A percentile compares a stretch with the other conserved stretches of the same genome.
Evolutionary conservation across 2,888 invertebrate genomes (phyloP).

Genomic region (Abrostola triplasia): DNA sequence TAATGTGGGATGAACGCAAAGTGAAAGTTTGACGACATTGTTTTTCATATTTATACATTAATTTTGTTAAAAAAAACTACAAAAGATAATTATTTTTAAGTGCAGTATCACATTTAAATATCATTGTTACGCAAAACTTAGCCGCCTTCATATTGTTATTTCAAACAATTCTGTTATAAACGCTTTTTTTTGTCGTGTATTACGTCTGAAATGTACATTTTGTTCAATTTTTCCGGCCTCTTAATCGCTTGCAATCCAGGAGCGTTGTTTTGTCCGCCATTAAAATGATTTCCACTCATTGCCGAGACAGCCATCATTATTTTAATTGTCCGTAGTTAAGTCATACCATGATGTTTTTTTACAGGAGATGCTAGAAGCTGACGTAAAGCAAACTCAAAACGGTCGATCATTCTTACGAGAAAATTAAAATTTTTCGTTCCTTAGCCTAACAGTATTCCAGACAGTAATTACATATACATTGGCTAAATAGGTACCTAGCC

Average conservation of each 20-base stretch:
- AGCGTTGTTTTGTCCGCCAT: slow-evolving; percentile 42
- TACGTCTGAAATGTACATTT: slow-evolving; percentile 9
- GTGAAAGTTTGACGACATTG: slow-evolving; percentile 73
- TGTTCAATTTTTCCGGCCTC: slow-evolving; percentile 5
- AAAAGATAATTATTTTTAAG: slow-evolving; percentile 49
- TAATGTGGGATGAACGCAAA: slow-evolving; percentile 63
- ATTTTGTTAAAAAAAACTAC: slow-evolving; percentile 21
- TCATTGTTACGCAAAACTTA: slow-evolving; percentile 21
- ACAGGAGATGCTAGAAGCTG: slow-evolving; percentile 40
- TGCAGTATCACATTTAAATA: slow-evolving; percentile 8
- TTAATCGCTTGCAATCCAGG: slow-evolving; percentile 14
- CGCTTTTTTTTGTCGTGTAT: slow-evolving; percentile 1
- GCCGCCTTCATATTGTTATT: neutral
- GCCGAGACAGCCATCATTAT: slow-evolving; percentile 54
- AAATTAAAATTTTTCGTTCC: neutral
- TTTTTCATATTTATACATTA: slow-evolving; percentile 46
- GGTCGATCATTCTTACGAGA: slow-evolving; percentile 28
- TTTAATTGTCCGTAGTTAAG: slow-evolving; percentile 62
- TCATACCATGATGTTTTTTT: slow-evolving; percentile 45
- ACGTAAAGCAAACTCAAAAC: slow-evolving; percentile 33
- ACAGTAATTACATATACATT: neutral
- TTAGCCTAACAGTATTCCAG: neutral
- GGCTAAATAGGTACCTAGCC: neutral
- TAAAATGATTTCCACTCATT: slow-evolving; percentile 59
- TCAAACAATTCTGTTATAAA: slow-evolving; percentile 3